Conservation (phyloP, 2,113 vertebrate genomes). For the Paracyprichromis sp. region DNA sequence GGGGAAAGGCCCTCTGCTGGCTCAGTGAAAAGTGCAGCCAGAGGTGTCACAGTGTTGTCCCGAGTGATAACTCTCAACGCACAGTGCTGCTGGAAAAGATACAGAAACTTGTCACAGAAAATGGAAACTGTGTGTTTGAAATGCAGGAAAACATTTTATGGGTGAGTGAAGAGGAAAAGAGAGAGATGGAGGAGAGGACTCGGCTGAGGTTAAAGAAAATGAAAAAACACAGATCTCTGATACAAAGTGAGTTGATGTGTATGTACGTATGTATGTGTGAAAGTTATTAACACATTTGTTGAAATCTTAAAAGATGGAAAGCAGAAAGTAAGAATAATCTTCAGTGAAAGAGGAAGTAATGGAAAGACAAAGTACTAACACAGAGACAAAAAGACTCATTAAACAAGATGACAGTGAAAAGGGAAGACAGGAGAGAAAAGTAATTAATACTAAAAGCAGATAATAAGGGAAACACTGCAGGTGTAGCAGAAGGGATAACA, state of each 20-base stretch:
- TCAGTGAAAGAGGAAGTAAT: neutral
- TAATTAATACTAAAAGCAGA: rapidly evolving
- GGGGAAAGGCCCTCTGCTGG: conserved; percentile 25
- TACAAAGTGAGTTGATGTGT: conserved; percentile 25
- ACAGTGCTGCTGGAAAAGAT: conserved; percentile 48
- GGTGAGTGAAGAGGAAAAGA: conserved; percentile 17
- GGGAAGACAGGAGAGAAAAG: neutral
- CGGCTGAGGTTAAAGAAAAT: conserved; percentile 27
- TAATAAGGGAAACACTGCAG: rapidly evolving
- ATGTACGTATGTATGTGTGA: neutral
- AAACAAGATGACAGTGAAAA: neutral
- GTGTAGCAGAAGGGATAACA: neutral
- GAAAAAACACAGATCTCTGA: conserved; percentile 22
- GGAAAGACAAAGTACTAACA: neutral
- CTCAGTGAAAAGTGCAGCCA: conserved; percentile 41
- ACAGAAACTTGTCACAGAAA: conserved; percentile 13
- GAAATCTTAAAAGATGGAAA: neutral
- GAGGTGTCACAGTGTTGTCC: conserved; percentile 39
- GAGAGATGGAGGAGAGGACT: conserved; percentile 28
- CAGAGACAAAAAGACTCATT: no score
- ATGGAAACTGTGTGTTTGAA: conserved; percentile 38
- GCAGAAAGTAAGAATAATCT: neutral
- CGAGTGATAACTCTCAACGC: neutral
- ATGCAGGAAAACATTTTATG: conserved; percentile 1
- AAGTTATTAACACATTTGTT: neutral